A percentile compares a stretch with the other conserved stretches of the same genome.
These are phyloP conservation scores for Heterohyrax brucei DNA, from an alignment of 2,797 vertebrate species.

Conservation along the genomic window DNA sequence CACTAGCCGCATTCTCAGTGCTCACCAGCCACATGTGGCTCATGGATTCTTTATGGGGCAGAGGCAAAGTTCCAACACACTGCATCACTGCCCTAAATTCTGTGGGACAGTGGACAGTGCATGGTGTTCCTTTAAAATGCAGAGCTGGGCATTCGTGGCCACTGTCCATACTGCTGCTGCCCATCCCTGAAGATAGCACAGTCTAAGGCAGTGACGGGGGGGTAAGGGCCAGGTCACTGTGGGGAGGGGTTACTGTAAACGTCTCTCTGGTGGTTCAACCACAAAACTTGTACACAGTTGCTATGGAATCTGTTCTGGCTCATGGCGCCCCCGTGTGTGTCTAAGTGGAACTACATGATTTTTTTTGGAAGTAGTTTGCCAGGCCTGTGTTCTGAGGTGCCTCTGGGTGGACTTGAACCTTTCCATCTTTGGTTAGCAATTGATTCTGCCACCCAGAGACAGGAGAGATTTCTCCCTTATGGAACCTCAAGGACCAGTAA, in stretches of 20 bases:
- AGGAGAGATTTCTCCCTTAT: not conserved
- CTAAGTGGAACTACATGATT: not conserved
- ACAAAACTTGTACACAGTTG: too few species aligned
- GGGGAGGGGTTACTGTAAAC: too few species aligned
- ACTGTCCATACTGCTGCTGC: rapidly evolving
- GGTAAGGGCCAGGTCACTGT: rapidly evolving
- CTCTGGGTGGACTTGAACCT: not conserved
- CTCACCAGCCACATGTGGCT: not conserved
- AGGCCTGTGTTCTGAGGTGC: not conserved
- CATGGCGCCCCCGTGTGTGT: not conserved
- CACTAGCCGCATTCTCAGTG: too few species aligned
- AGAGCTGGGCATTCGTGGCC: not conserved
- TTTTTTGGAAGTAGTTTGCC: not conserved
- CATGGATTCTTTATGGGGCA: rapidly evolving
- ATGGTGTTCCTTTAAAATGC: not conserved
- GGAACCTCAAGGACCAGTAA: too few species aligned
- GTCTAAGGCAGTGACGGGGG: too few species aligned
- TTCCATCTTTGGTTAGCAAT: not conserved
- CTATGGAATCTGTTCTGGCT: too few species aligned
- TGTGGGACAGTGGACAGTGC: rapidly evolving
- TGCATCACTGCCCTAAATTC: rapidly evolving
- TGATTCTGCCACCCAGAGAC: not conserved
- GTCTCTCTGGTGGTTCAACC: too few species aligned
- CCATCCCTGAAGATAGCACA: rapidly evolving
- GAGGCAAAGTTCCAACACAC: rapidly evolving